Base-by-base conservation (phyloP, 2,113 vertebrate species). In the Rhombomys opimus region DNA sequence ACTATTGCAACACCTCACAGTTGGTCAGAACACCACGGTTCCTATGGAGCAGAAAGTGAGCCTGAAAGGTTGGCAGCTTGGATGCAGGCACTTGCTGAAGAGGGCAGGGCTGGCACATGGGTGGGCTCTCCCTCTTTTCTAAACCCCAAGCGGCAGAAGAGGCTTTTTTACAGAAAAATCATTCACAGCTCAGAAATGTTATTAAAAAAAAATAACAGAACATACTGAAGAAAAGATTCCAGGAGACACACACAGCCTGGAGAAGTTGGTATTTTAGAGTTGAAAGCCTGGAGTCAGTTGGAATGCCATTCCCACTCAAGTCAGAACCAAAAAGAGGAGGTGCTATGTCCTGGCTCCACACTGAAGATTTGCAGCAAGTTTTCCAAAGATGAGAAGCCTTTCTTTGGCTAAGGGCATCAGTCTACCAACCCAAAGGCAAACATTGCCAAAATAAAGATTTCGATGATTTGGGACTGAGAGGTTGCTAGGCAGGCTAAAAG, bases 101-200 rank as follows among this genome's bases (percentile, higher is more conserved):
- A 90, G 46, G 32, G 52, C 80, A 70, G 6, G 20, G 9, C 23
- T 18, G 84, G 38, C 41, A 63, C 6, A 23, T 1, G 41, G 32
- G 14, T 41, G 12, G n/a, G 13, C 5, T 25, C 30, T n/a, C 38
- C 41, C 46, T 63, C 61, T 41, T 17, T 18, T 5, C 92, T 41
- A 78, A 89, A 32, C 41, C 17, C 41, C 30, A 70, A 80, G 80
- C 46, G 73, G 61, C 67, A 67, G 41, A 41, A 87, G 35, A 77
- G 22, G 22, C 63, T 91, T 95, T 46, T 89, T 72, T 41, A 52
- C 59, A 68, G 41, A 70, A 91, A 70, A 95, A 78, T 78, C 72
- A 67, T 20, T 67, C 54, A 54, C 17, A 77, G 50, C 30, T 78
- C 61, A 76, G 72, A 82, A 95, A 94, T 78, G 91, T 22, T 38